Base-by-base conservation (phyloP, 2,113 vertebrate genomes). In the Stictonetta naevosa region DNA sequence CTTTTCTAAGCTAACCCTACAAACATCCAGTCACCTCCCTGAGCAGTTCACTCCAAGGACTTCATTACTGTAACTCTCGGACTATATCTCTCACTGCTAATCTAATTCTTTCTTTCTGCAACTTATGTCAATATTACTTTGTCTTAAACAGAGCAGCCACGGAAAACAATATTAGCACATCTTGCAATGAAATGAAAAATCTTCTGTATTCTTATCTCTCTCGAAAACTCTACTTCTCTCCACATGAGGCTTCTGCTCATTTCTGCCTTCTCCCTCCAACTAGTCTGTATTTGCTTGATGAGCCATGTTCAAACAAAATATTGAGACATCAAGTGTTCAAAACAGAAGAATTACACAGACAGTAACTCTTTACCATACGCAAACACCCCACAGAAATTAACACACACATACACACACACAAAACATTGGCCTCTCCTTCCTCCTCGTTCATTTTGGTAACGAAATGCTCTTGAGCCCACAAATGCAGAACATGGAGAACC, bases 401-500 rank as follows among this genome's bases (percentile, higher is more conserved):
- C 7, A 53, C 4, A 2, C 5, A 36, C 0, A 26, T 2, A 82
- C 3, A 78, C 3, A 38, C 42, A 68, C 16, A 74, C 13, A 72
- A 38, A 55, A 58, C 10, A n/a, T 71, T 62, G 26, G 29, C 40
- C 59, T 88, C 34, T 22, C 87, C 59, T 55, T 79, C 26, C 29
- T 33, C 10, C 34, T 52, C 20, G 31, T 23, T 40, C 26, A 28
- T 34, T 68, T 29, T 69, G 50, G 25, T 3, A 83, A 42, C 1
- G 1, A 9, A 84, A 50, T 46, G n/a, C 16, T 64, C 63, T 23
- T 20, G 56, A 60, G 13, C 33, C 29, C 52, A 64, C 26, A n/a
- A 40, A 50, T 0, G 31, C 4, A 31, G 67, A 72, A 17, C 40
- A 46, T 2, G 8, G 33, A 48, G 26, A 25, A 36, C 18, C 7